Conservation (phyloP, 2,113 vertebrate species). For the Zingel zingel region DNA sequence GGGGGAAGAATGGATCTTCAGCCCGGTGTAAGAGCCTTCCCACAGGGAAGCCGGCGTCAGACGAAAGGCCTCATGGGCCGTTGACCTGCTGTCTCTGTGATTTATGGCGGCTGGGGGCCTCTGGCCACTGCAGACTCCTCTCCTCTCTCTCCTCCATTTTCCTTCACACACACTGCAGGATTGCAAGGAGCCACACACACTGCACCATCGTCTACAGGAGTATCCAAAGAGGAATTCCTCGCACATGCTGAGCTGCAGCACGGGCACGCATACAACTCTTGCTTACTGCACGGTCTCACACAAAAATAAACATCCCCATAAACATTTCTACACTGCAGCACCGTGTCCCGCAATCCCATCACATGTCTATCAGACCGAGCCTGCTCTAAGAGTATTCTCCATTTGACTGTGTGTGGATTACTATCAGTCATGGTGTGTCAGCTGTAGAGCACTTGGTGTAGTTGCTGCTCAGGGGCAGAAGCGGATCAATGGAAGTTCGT, state of each 20-base stretch:
- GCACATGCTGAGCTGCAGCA: conserved; percentile 40
- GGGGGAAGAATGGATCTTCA: conserved; percentile 75
- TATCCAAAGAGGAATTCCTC: conserved; percentile 56
- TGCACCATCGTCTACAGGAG: conserved; percentile 42
- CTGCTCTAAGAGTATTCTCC: conserved; percentile 35
- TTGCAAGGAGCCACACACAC: conserved; percentile 53
- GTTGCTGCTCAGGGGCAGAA: conserved; percentile 58
- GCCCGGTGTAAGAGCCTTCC: conserved; percentile 65
- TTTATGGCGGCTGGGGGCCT: conserved; percentile 80
- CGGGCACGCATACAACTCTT: not conserved
- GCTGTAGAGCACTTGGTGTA: conserved; percentile 65
- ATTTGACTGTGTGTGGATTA: conserved; percentile 63
- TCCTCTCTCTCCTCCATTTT: conserved; percentile 64
- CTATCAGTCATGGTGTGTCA: conserved; percentile 73
- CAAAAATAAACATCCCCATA: conserved; percentile 61
- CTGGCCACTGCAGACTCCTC: conserved; percentile 75
- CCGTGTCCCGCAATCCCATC: conserved; percentile 28
- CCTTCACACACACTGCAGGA: conserved; percentile 60
- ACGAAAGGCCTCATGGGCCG: conserved; percentile 74
- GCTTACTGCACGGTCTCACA: conserved; percentile 4
- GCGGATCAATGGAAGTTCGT: conserved; percentile 82
- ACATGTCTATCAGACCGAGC: conserved; percentile 44
- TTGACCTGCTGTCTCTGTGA: conserved; percentile 78
- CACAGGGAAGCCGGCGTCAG: conserved; percentile 69
- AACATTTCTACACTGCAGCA: conserved; percentile 58